phyloP scores from a whole-genome alignment of 1,140 invertebrate genomes.

The Hyphantria cunea region DNA sequence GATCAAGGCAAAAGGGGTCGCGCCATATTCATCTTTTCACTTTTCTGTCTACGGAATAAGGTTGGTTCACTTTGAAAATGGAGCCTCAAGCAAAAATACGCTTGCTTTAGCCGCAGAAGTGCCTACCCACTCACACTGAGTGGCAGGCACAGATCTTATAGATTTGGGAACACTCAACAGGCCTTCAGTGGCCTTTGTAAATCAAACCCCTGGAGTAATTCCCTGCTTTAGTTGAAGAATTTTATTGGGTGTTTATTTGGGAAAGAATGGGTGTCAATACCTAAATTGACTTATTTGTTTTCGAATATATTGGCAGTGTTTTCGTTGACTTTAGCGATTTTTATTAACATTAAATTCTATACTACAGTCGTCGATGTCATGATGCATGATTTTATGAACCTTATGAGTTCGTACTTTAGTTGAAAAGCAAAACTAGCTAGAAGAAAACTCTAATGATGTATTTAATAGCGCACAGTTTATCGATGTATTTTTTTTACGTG shows the following conservation, averaged over 20 bases:
- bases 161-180: conserved; percentile 35
- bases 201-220: conserved; percentile 6
- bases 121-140: conserved; percentile 41
- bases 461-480: no score
- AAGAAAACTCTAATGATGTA: no score
- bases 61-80: conserved; percentile 43
- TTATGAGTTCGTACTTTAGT: no score
- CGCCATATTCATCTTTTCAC: conserved; percentile 45
- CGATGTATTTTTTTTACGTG: no score
- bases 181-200: conserved; percentile 11
- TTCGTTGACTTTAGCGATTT: no score
- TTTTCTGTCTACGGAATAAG: conserved; percentile 39
- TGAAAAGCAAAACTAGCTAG: no score
- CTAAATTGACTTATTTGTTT: no score
- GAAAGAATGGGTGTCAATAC: not conserved
- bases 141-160: conserved; percentile 22
- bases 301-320: no score
- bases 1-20: conserved; percentile 43
- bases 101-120: conserved; percentile 36
- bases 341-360: no score
- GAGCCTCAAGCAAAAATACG: conserved; percentile 43
- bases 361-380: no score
- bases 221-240: conserved; percentile 1
- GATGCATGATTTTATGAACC: no score
- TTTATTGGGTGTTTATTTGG: not conserved